phyloP scores from a whole-genome alignment of 1,140 invertebrate genomes.

The Drosophila quadrilineata region DNA sequence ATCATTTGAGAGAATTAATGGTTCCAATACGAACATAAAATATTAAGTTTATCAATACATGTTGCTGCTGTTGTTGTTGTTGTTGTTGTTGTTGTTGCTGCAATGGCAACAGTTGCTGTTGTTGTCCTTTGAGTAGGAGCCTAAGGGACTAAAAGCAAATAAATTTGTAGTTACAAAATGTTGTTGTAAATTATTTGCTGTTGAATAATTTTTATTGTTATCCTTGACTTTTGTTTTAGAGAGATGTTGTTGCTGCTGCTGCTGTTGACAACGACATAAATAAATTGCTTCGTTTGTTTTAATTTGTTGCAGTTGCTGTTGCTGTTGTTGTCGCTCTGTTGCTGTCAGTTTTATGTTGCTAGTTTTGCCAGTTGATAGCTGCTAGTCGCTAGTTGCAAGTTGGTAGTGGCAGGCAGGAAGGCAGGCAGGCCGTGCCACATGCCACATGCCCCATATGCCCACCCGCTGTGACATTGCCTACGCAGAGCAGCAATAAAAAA shows the following conservation, averaged over 20 bases:
- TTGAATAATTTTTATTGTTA: constrained; percentile 35
- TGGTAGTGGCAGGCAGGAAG: no score
- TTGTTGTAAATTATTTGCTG: constrained; percentile 44
- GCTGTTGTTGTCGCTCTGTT: constrained; percentile 34
- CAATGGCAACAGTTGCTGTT: constrained; percentile 3
- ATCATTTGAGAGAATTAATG: no score
- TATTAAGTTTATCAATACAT: no score
- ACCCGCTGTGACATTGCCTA: constrained; percentile 40
- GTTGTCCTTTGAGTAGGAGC: constrained; percentile 28
- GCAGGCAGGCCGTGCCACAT: constrained; percentile 6
- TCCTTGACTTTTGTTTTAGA: constrained; percentile 41
- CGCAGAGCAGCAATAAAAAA: constrained; percentile 60
- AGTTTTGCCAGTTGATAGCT: no score
- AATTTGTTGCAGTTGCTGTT: constrained; percentile 45
- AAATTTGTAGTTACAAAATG: constrained; percentile 42
- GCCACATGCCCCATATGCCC: background rate
- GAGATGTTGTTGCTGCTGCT: constrained; percentile 16
- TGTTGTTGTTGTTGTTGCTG: constrained; percentile 35
- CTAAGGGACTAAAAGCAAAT: constrained; percentile 13
- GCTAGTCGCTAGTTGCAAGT: no score
- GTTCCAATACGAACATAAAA: no score
- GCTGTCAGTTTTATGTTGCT: constrained; percentile 74
- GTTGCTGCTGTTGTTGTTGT: background rate
- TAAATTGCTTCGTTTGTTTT: constrained; percentile 51
- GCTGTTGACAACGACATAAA: constrained; percentile 48